A percentile compares a stretch with the other conserved stretches of the same genome.
phyloP scores from a whole-genome alignment of 2,888 invertebrate species.

The Melanargia galathea region DNA sequence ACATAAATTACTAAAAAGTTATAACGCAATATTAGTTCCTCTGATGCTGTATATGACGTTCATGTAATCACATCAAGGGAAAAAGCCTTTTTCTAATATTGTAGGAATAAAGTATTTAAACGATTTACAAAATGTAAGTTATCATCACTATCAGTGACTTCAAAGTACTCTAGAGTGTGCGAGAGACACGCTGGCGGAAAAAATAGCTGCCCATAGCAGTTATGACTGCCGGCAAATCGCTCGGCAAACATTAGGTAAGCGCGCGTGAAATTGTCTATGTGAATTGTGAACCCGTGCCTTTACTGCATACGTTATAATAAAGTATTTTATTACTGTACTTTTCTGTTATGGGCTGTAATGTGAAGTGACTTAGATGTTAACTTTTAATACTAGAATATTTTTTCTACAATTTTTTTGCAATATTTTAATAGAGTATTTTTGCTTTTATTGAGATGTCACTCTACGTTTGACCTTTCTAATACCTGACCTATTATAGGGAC shows the following conservation, averaged over 20 bases:
- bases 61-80: no score
- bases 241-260: conserved; percentile 75
- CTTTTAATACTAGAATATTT: neutral
- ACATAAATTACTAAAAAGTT: no score
- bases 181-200: conserved; percentile 35
- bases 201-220: conserved; percentile 43
- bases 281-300: conserved; percentile 53
- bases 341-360: conserved; percentile 19
- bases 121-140: neutral
- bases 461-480: neutral
- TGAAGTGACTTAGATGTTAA: conserved; percentile 3
- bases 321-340: conserved; percentile 42
- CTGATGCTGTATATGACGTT: no score
- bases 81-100: no score
- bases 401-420: neutral
- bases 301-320: conserved; percentile 60
- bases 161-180: conserved; percentile 16
- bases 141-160: conserved; percentile 6
- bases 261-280: conserved; percentile 73
- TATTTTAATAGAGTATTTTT: neutral
- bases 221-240: conserved; percentile 65
- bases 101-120: neutral
- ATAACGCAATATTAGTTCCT: no score
- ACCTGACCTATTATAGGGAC: no score
- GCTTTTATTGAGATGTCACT: neutral